Evolutionary conservation across 2,113 vertebrate genomes (phyloP).

Genomic region (Columbina picui): DNA sequence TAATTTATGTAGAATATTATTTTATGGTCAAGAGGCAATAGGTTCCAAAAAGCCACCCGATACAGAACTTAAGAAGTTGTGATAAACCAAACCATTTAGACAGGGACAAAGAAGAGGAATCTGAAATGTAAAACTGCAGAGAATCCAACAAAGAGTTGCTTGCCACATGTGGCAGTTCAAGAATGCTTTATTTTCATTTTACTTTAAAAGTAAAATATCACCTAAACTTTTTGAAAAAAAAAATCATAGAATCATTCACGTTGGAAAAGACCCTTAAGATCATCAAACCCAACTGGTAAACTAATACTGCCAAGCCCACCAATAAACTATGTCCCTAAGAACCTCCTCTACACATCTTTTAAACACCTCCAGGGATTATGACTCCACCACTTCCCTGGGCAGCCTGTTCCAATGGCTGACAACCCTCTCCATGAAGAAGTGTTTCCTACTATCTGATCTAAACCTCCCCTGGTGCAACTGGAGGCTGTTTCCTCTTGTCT

Average conservation of each 20-base stretch:
- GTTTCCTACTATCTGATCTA: background rate
- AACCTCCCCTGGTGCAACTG: background rate
- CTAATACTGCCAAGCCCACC: background rate
- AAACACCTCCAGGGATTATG: background rate
- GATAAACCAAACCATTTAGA: background rate
- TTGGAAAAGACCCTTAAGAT: background rate
- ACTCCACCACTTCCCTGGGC: background rate
- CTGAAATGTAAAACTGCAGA: background rate
- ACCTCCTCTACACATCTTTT: fast-evolving
- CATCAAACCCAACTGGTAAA: too few species aligned
- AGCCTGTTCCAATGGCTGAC: background rate
- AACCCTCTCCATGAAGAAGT: background rate
- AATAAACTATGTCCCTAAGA: background rate
- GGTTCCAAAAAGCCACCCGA: background rate
- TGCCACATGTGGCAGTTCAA: background rate
- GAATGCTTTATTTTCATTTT: background rate
- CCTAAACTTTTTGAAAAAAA: background rate
- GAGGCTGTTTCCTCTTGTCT: background rate
- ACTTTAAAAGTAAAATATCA: background rate
- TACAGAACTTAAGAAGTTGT: background rate
- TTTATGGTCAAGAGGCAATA: background rate
- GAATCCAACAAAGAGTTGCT: background rate
- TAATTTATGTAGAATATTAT: background rate
- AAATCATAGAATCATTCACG: background rate
- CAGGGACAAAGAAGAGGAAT: background rate